Evolutionary conservation across 2,797 vertebrate species (phyloP), one percentile per base, ranked within the genome.

Genomic region (Coregonus ussuriensis): DNA sequence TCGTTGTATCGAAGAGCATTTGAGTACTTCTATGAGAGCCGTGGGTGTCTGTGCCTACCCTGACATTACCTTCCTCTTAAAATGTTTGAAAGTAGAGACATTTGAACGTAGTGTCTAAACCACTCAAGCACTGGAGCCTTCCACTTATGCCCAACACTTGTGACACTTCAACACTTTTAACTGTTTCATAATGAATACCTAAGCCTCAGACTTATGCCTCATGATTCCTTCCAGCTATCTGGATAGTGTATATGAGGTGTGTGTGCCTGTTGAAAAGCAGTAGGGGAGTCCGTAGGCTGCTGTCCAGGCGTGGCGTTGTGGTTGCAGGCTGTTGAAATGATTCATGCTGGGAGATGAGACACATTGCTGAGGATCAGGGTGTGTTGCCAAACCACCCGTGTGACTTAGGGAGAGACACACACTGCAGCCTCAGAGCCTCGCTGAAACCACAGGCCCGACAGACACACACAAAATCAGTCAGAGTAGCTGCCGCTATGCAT

Each of bases 291-390:
- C 85, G 84, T 85, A 77, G 84, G 77, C 88, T 84, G 88, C 85
- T 84, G 83, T 88, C 80, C 84, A 89, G 88, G 83, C 76, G 53
- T 74, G 84, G 76, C 83, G 81, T 84, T 87, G 83, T 88, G 87
- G 85, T 89, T 87, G 88, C 79, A 73, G 83, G 80, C 86, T 89
- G 90, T 85, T 92, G 85, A 90, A 88, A 88, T 87, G 89, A 90
- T 82, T 82, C 80, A 80, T 79, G 83, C 85, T 85, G 85, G 85
- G 83, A 89, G 87, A 91, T 86, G 86, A 91, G 81, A 87, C 80
- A 68, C 82, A 70, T 80, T 85, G 83, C 81, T 72, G 74, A 63
- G 77, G 78, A 81, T 84, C 78, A 73, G 84, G 62, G 85, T 33
- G 78, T 67, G 77, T 66, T 78, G 80, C 82, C 85, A 86, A 87